A percentile compares a stretch with the other conserved stretches of the same genome.
phyloP scores from a whole-genome alignment of 2,797 vertebrate species.

The Dallia pectoralis region DNA sequence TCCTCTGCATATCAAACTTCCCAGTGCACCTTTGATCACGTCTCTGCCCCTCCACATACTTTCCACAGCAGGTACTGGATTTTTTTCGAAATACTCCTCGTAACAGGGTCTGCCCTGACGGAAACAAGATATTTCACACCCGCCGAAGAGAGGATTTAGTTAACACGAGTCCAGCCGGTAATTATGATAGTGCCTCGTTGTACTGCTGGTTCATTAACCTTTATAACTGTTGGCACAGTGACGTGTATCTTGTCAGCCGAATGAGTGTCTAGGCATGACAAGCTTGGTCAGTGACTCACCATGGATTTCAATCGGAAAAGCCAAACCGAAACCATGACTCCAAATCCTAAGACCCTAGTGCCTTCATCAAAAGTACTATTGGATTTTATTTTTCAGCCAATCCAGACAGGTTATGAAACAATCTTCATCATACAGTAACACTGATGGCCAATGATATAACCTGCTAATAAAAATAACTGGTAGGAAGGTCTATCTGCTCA shows the following conservation, averaged over 20 bases:
- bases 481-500: neutral
- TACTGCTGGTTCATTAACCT: neutral
- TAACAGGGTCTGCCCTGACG: neutral
- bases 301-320: neutral
- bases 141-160: neutral
- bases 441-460: neutral
- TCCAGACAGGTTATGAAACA: neutral
- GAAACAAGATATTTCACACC: neutral
- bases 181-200: neutral
- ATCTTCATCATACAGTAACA: slow-evolving; percentile 5
- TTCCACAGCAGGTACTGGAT: neutral
- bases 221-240: neutral
- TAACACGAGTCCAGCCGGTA: neutral
- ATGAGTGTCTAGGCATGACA: neutral
- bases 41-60: slow-evolving; percentile 37
- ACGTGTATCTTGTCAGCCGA: neutral
- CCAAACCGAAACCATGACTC: neutral
- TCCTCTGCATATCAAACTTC: slow-evolving; percentile 52
- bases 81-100: neutral
- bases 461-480: neutral
- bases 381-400: neutral
- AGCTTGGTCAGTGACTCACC: neutral
- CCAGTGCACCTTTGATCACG: slow-evolving; percentile 50
- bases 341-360: neutral
- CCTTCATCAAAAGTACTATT: neutral